Base-by-base conservation (phyloP, 2,113 vertebrate genomes). In the Odontesthes bonariensis region DNA sequence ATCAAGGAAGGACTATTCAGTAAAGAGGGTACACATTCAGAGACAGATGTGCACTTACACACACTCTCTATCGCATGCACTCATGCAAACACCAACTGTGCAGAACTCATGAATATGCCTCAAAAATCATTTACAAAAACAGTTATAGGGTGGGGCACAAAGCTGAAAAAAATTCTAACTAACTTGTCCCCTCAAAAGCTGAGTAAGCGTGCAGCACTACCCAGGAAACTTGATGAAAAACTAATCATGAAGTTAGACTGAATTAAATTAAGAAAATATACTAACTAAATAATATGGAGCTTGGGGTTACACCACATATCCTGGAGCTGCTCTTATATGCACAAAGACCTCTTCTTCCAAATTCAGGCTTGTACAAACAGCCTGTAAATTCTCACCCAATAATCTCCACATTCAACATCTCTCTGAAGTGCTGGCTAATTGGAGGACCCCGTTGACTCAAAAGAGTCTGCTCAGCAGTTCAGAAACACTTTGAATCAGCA, bases 401-500 rank as follows among this genome's bases (percentile, higher is more conserved):
- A 58, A 67, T 73, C 58, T 81, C 54, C 65, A 69, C 66, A 58
- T 79, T 82, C 80, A 69, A 81, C 82, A 86, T 89, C 64, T 53
- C 77, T 86, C 84, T 80, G 82, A 63, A 46, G 71, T 3, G 5
- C 49, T 10, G 35, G 63, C 87, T 90, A 90, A 91, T 87, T 78
- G 77, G 77, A 69, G 79, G 81, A 89, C 77, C 84, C 81, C 61
- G 79, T 79, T 86, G 76, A 83, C 81, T 81, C 69, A 49, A 77
- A 86, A 85, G 14, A 78, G 83, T 73, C 62, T n/a, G 52, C 77
- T 91, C 90, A 90, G 91, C 91, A 84, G 22, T 85, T 87, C n/a
- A 54, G 61, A 82, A 90, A 83, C 66, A 75, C 65, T 51, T 57
- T n/a, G 73, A 20, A 79, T 91, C 88, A 89, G 86, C 90, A 84